Conservation (phyloP, 2,113 vertebrate genomes). For the Dromas ardeola region DNA sequence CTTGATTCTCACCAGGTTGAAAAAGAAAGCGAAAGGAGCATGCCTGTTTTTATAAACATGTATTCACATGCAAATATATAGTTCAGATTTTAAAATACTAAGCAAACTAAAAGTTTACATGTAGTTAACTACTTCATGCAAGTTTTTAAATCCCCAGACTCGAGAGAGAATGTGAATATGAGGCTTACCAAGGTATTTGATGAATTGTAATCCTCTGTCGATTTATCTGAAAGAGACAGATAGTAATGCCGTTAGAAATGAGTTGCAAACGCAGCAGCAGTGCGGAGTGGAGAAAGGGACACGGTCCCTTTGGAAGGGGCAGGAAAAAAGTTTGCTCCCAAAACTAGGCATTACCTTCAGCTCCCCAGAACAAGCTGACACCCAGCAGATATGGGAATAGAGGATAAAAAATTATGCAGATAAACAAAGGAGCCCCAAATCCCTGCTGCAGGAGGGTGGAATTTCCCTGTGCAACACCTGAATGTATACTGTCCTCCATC, state of each 20-base stretch:
- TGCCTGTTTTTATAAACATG: neutral
- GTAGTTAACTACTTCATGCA: neutral
- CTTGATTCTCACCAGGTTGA: neutral
- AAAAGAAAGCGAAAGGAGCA: neutral
- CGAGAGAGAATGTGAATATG: neutral
- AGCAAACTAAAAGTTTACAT: neutral
- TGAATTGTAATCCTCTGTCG: constrained; percentile 85
- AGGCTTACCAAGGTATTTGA: constrained; percentile 85
- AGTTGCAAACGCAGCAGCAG: neutral
- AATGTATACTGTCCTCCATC: neutral
- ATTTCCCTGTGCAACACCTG: neutral
- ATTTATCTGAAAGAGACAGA: constrained; percentile 85
- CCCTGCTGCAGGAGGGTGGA: neutral
- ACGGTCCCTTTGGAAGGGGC: neutral
- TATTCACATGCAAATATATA: neutral
- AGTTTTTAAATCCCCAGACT: neutral
- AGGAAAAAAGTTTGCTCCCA: neutral
- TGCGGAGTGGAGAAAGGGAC: neutral
- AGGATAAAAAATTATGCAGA: neutral
- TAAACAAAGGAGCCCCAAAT: neutral
- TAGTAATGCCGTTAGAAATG: neutral
- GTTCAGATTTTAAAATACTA: neutral
- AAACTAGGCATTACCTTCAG: neutral
- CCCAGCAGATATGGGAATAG: neutral
- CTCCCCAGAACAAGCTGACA: neutral